Evolutionary conservation across 2,113 vertebrate genomes (phyloP), one percentile per base, ranked within the genome.

Genomic region (Ceyx margarethae): DNA sequence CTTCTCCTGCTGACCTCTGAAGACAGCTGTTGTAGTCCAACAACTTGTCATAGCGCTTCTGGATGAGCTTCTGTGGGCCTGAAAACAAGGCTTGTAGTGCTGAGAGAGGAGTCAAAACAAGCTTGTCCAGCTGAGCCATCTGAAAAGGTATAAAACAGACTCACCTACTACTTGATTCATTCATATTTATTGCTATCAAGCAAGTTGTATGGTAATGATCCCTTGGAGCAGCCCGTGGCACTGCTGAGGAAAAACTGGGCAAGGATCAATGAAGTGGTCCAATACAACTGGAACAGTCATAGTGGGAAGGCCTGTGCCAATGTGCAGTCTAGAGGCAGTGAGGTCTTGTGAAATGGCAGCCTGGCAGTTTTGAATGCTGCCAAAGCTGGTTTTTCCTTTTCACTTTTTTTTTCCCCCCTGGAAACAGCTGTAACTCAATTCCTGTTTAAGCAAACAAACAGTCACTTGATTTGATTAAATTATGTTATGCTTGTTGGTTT

Each of bases 41-140:
- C 62, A 99, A 87, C 94, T 99, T 99, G 97, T 99, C 99, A 9
- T 99, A 99, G 64, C 99, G 99, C 92, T 99, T 99, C 97, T 99
- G 99, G 92, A 99, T 99, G 84, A 99, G 99, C 96, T 99, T 99
- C 97, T 99, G 99, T 7, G 99, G 99, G 31, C 98, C 98, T 1
- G 98, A 91, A 89, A 99, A 99, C 90, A 99, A 98, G 95, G 98
- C 95, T 75, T 98, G 98, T 50, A 99, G 97, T 9, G 96, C 95
- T 20, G 97, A 97, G 73, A 99, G 98, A 2, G 99, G 99, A 15
- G 40, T 93, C 91, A 99, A 93, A 69, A 99, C 98, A 83, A 98
- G 89, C 68, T 87, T 98, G 94, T 99, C 98, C 93, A 98, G 71
- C 37, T 96, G 97, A 68, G 97, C 95, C 91, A 96, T 98, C 99